A percentile compares a stretch with the other conserved stretches of the same genome.
phyloP scores from a whole-genome alignment of 2,113 vertebrate species.

The Neotragus moschatus region DNA sequence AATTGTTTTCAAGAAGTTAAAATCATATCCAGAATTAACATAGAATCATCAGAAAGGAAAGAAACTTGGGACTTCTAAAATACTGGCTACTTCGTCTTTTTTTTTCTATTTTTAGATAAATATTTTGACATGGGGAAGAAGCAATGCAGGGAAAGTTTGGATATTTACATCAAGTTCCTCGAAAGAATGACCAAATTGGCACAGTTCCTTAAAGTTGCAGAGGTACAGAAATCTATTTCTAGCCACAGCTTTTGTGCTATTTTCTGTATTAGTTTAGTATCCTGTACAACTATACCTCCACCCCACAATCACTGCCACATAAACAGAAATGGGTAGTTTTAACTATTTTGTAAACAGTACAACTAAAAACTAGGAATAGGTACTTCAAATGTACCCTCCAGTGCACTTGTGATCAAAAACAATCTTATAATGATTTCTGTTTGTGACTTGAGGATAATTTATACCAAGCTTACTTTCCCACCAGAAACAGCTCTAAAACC shows the following conservation, averaged over 20 bases:
- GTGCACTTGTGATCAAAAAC: neutral
- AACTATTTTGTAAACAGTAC: neutral
- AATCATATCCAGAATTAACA: neutral
- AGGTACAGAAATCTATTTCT: slow-evolving; percentile 71
- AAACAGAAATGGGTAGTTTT: neutral
- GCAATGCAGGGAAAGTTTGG: slow-evolving; percentile 85
- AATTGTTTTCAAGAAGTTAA: neutral
- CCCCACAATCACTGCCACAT: neutral
- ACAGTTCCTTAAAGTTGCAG: slow-evolving; percentile 83
- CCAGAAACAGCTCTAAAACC: neutral
- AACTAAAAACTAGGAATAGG: neutral
- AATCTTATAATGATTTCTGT: neutral
- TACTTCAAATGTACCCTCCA: neutral
- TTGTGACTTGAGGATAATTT: neutral
- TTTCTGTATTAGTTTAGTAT: slow-evolving; percentile 58
- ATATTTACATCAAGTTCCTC: slow-evolving; percentile 86
- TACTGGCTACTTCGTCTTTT: neutral
- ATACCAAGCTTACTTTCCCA: neutral
- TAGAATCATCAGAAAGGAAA: neutral
- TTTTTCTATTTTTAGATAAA: slow-evolving; percentile 78
- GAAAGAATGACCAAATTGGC: slow-evolving; percentile 81
- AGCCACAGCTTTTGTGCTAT: neutral
- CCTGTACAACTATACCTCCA: neutral
- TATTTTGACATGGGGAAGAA: slow-evolving; percentile 87
- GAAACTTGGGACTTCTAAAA: neutral